Conservation (phyloP, 2,797 vertebrate species). For the Pangasius mekongensis region DNA sequence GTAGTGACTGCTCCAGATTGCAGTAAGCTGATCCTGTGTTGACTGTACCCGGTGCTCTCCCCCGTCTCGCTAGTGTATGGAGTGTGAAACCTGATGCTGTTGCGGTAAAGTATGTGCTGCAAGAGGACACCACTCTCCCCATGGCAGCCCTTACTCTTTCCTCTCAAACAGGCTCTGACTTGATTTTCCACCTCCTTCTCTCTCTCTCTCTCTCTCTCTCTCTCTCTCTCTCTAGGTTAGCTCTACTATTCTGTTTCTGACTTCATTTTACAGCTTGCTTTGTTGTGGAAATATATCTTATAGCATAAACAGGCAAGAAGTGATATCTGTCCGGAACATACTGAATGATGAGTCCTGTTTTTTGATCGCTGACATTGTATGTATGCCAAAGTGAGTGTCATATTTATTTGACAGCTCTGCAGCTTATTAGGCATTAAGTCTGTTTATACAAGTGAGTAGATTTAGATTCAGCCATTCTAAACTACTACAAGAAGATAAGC, state of each 20-base stretch:
- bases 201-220: constrained; percentile 50
- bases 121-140: constrained; percentile 76
- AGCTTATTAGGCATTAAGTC: not conserved
- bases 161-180: constrained; percentile 77
- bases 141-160: constrained; percentile 71
- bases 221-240: not conserved
- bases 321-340: constrained; percentile 46
- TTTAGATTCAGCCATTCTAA: not conserved
- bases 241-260: constrained; percentile 32
- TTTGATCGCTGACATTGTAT: no score
- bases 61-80: constrained; percentile 66
- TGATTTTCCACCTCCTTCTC: constrained; percentile 59
- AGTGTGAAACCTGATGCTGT: constrained; percentile 78
- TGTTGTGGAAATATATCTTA: constrained; percentile 60
- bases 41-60: constrained; percentile 68
- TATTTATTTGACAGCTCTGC: not conserved
- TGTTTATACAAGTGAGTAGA: not conserved
- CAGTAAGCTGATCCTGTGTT: constrained; percentile 69
- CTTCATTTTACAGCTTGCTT: constrained; percentile 28
- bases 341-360: not conserved
- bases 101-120: constrained; percentile 80
- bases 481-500: not conserved
- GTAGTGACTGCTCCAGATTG: constrained; percentile 68
- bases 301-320: constrained; percentile 66
- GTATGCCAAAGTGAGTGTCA: not conserved